A percentile compares a stretch with the other conserved stretches of the same genome.
phyloP scores from a whole-genome alignment of 2,888 invertebrate species.

The Anoplius nigerrimus region DNA sequence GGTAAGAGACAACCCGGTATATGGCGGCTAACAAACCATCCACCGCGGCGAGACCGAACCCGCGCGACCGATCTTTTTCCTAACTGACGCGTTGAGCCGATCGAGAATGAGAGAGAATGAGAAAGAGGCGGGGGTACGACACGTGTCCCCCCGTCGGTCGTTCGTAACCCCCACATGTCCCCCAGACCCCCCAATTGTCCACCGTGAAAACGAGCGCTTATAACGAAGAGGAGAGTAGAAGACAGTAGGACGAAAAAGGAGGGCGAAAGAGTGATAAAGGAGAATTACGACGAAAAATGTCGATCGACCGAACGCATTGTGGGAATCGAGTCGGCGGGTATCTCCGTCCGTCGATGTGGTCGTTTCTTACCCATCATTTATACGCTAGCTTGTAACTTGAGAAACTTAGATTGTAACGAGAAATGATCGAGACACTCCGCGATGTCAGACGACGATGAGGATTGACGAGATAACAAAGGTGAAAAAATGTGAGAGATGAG shows the following conservation, averaged over 20 bases:
- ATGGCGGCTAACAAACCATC: slow-evolving; percentile 72
- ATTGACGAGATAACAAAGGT: slow-evolving; percentile 63
- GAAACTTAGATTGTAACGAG: slow-evolving; percentile 58
- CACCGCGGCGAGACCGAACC: slow-evolving; percentile 66
- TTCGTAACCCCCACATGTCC: no score
- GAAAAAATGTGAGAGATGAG: slow-evolving; percentile 35
- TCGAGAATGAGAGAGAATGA: slow-evolving; percentile 9
- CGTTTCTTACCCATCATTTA: slow-evolving; percentile 75
- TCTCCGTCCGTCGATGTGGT: slow-evolving; percentile 64
- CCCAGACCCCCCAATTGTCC: no score
- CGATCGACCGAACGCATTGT: slow-evolving; percentile 16
- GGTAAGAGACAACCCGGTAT: slow-evolving; percentile 68
- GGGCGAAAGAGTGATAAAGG: no score
- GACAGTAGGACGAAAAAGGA: no score
- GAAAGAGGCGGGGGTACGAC: slow-evolving; percentile 9
- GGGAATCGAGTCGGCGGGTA: slow-evolving; percentile 25
- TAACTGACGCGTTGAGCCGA: slow-evolving; percentile 34
- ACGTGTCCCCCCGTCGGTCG: slow-evolving; percentile 20
- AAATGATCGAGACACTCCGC: slow-evolving; percentile 46
- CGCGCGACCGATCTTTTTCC: slow-evolving; percentile 42
- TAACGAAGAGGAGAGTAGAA: not conserved
- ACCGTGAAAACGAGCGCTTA: no score
- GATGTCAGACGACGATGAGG: slow-evolving; percentile 62
- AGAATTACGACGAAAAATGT: slow-evolving; percentile 10
- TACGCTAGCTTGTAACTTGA: slow-evolving; percentile 73